phyloP scores from a whole-genome alignment of 2,888 invertebrate species.

The Limnephilus lunatus region DNA sequence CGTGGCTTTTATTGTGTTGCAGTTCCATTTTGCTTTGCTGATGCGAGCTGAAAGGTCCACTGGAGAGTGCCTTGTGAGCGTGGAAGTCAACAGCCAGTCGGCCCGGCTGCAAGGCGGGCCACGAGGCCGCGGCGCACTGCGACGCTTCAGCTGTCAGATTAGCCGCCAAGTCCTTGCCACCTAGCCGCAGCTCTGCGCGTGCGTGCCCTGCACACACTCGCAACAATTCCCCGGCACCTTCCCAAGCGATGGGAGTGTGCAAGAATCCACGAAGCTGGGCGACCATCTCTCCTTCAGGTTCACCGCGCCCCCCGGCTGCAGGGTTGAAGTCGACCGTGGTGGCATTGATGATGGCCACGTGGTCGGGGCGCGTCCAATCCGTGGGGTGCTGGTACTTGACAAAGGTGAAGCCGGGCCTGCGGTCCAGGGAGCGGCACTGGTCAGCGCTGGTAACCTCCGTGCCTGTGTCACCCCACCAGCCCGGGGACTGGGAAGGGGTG shows the following conservation, averaged over 20 bases:
- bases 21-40: conserved; percentile 90
- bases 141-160: conserved; percentile 84
- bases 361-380: conserved; percentile 92
- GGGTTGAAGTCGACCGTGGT: conserved; percentile 89
- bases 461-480: conserved; percentile 94
- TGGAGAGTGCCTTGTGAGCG: conserved; percentile 79
- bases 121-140: conserved; percentile 82
- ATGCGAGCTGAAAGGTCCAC: conserved; percentile 80
- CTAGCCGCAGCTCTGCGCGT: conserved; percentile 82
- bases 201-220: conserved; percentile 89
- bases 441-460: conserved; percentile 85
- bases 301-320: conserved; percentile 83
- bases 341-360: conserved; percentile 90
- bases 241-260: conserved; percentile 87
- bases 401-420: conserved; percentile 92
- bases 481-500: conserved; percentile 87
- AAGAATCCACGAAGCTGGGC: conserved; percentile 90
- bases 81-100: conserved; percentile 83
- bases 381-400: conserved; percentile 92
- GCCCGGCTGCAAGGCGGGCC: conserved; percentile 82
- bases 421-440: conserved; percentile 87
- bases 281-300: conserved; percentile 82
- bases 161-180: conserved; percentile 77
- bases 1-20: conserved; percentile 84
- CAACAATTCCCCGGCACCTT: conserved; percentile 81